Percentiles rank a stretch among this genome's conserved stretches.
phyloP scores from a whole-genome alignment of 1,140 invertebrate species.

The Heliconius melpomene region DNA sequence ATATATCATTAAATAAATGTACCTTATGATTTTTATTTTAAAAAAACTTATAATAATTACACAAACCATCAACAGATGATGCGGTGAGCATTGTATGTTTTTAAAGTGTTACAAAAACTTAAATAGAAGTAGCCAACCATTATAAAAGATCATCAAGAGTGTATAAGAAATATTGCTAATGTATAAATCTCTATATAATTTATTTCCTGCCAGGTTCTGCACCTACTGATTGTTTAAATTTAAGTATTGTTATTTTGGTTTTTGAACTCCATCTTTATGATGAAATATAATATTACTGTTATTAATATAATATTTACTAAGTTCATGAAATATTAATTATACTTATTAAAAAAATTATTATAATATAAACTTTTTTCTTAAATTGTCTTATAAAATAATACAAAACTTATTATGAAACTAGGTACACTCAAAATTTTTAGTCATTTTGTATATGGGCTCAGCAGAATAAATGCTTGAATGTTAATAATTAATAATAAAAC shows the following conservation, averaged over 20 bases:
- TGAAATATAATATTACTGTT: too few relatives aligned
- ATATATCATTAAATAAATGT: too few relatives aligned
- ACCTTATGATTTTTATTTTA: background rate
- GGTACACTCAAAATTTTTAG: too few relatives aligned
- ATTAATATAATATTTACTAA: too few relatives aligned
- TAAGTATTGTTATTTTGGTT: too few relatives aligned
- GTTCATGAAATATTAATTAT: too few relatives aligned
- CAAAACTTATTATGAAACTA: too few relatives aligned
- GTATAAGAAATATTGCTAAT: background rate
- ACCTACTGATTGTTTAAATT: background rate
- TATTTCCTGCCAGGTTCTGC: slow-evolving; percentile 1
- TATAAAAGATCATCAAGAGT: background rate
- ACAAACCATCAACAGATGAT: background rate
- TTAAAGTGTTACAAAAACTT: slow-evolving; percentile 6
- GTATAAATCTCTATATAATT: background rate
- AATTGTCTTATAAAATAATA: too few relatives aligned
- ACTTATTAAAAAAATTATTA: too few relatives aligned
- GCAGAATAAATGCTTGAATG: background rate
- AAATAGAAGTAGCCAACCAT: background rate
- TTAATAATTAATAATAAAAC: background rate
- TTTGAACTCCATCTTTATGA: too few relatives aligned
- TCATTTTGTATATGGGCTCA: background rate
- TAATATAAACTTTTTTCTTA: too few relatives aligned
- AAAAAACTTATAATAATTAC: background rate
- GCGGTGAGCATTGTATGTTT: background rate